Base-by-base conservation (phyloP, 2,113 vertebrate genomes). In the Baryphthengus martii region DNA sequence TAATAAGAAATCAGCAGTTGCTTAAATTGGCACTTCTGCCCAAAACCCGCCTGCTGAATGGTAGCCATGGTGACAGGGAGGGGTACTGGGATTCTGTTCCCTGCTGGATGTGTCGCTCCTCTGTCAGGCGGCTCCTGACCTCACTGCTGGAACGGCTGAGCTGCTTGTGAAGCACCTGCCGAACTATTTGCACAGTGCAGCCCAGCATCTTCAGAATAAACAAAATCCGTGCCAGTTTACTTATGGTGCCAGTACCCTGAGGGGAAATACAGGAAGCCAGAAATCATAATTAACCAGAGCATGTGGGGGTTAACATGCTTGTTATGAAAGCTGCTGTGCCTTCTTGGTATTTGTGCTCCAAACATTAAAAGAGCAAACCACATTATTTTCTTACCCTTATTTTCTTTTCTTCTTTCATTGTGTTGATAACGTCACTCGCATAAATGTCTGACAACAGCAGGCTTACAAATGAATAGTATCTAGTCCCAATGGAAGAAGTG, bases 11-110 rank as follows among this genome's bases (percentile, higher is more conserved):
- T 79, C 78, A 96, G 77, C 81, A 88, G 71, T 94, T 85, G 71
- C 90, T 91, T 90, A 91, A 97, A 94, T 88, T 89, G 93, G 66
- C 62, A 79, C 49, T 96, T 94, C 29, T 94, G 95, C 74, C 90
- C 84, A 17, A 88, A 95, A 89, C 5, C 11, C 0, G 31, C 71
- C 58, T 75, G 92, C 90, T 89, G 77, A 82, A 81, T 47, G 70
- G 96, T 96, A 94, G 93, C 62, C 81, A 94, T 93, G 95, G 95
- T 79, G 95, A 93, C 82, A 82, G 77, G 94, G 96, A 95, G 90
- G 92, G 88, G 93, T 79, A 76, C 47, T 42, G 29, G 0, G 7
- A 74, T 55, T 82, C 71, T 73, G 74, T 88, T 96, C 85, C 78
- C 88, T 31, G 67, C 66, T 85, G 7, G 8, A 47, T 89, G 62